Evolutionary conservation across 2,113 vertebrate species (phyloP).

Genomic region (Burhinus oedicnemus): DNA sequence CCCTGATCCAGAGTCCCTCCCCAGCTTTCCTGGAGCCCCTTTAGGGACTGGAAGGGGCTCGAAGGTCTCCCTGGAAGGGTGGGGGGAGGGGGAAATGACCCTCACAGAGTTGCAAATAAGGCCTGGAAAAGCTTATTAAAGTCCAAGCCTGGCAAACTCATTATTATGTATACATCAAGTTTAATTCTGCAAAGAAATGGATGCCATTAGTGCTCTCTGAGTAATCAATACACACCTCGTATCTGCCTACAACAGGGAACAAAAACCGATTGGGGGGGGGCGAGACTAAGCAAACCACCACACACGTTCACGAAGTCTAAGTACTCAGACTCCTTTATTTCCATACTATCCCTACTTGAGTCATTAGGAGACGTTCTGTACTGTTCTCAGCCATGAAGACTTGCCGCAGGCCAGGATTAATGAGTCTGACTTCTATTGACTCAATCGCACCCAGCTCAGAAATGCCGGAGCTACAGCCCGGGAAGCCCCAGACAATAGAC

Average conservation of each 20-base stretch:
- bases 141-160: neutral
- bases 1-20: no score
- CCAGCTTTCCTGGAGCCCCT: neutral
- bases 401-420: neutral
- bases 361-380: neutral
- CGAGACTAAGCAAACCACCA: fast-evolving
- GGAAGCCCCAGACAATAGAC: fast-evolving
- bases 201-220: neutral
- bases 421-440: neutral
- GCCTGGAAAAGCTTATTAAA: conserved; percentile 35
- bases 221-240: conserved; percentile 3
- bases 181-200: conserved; percentile 16
- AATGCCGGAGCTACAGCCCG: neutral
- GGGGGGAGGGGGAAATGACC: neutral
- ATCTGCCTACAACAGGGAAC: neutral
- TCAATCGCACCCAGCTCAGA: neutral
- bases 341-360: neutral
- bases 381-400: neutral
- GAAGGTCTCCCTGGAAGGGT: neutral
- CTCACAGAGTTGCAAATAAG: neutral
- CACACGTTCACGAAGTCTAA: neutral
- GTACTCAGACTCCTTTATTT: neutral
- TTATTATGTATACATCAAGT: neutral
- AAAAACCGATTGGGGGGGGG: neutral
- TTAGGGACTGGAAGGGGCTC: neutral